Percentiles rank a stretch among this genome's conserved stretches.
phyloP scores from a whole-genome alignment of 2,797 vertebrate species.

The Lacerta bilineata region DNA sequence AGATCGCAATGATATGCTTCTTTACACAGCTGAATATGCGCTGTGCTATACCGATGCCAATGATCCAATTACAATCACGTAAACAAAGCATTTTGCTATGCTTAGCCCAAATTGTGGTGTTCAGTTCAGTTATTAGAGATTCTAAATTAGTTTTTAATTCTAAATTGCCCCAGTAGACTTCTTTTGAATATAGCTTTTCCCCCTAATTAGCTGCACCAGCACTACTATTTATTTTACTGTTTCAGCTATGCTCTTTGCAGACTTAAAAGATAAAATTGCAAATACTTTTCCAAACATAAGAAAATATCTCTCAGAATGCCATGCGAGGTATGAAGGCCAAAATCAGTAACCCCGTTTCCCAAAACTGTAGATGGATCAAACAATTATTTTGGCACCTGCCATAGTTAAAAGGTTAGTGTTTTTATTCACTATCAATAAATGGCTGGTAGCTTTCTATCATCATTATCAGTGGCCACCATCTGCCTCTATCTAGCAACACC shows the following conservation, averaged over 20 bases:
- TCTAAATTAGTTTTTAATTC: slow-evolving; percentile 54
- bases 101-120: slow-evolving; percentile 44
- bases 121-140: slow-evolving; percentile 43
- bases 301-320: not conserved
- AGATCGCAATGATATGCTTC: not conserved
- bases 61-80: slow-evolving; percentile 40
- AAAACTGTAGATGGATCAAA: not conserved
- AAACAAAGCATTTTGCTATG: slow-evolving; percentile 41
- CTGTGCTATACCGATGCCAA: slow-evolving; percentile 25
- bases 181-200: slow-evolving; percentile 41
- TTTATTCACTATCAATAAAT: not conserved
- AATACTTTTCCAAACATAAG: not conserved
- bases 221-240: slow-evolving; percentile 35
- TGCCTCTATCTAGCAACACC: no score
- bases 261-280: slow-evolving; percentile 21
- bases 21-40: slow-evolving; percentile 20
- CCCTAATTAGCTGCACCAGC: slow-evolving; percentile 45
- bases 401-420: not conserved
- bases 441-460: not conserved
- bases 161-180: slow-evolving; percentile 46
- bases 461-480: not conserved
- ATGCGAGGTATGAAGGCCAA: not conserved
- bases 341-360: not conserved
- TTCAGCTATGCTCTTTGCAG: slow-evolving; percentile 26
- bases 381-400: not conserved